Evolutionary conservation across 2,797 vertebrate species (phyloP).

Genomic region (Hypotaenidia okinawae): DNA sequence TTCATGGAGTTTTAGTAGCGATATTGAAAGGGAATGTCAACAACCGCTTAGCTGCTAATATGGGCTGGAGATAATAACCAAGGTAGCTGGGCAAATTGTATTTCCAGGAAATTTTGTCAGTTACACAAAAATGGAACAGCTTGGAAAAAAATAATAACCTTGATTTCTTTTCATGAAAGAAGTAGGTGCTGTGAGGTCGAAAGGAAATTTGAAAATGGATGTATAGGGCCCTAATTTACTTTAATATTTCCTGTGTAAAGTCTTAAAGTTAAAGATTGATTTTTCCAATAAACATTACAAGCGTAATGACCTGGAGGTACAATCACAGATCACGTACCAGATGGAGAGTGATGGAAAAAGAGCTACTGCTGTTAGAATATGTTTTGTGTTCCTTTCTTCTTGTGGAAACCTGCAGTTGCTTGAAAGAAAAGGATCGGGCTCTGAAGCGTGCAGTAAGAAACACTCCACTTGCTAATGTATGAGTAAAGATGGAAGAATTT

Average conservation of each 20-base stretch:
- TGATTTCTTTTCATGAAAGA: conserved; percentile 18
- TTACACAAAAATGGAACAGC: neutral
- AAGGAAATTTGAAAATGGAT: conserved; percentile 67
- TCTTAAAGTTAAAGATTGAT: conserved; percentile 70
- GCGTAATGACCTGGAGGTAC: conserved; percentile 36
- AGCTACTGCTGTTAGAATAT: neutral
- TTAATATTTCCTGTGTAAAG: conserved; percentile 66
- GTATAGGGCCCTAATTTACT: conserved; percentile 44
- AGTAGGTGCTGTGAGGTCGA: neutral
- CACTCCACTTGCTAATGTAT: neutral
- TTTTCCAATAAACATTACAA: conserved; percentile 57
- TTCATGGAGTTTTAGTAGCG: conserved; percentile 5
- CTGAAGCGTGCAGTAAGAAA: neutral
- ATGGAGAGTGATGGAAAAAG: neutral
- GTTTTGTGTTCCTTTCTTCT: neutral
- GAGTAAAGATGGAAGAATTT: neutral
- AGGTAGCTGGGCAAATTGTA: neutral
- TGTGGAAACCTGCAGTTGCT: neutral
- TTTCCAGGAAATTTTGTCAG: conserved; percentile 39
- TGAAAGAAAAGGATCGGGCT: neutral
- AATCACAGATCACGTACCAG: conserved; percentile 36
- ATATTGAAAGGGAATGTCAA: conserved; percentile 47
- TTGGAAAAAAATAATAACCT: neutral
- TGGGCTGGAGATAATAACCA: conserved; percentile 9
- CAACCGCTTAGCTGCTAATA: conserved; percentile 23